These are phyloP conservation scores for Momotus momota DNA, from an alignment of 2,797 vertebrate genomes.

Conservation along the genomic window DNA sequence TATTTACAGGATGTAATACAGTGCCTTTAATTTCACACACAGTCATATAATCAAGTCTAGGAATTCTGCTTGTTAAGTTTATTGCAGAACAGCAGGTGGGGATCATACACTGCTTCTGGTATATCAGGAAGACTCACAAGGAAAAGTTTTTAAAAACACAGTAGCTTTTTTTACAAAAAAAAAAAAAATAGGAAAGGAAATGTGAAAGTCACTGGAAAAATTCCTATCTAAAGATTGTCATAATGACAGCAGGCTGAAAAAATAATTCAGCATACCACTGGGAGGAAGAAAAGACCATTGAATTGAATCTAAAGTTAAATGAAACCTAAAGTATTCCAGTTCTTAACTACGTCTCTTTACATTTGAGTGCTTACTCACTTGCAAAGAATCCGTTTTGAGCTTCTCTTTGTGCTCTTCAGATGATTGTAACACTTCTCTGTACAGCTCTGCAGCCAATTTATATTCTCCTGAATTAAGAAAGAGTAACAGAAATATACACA, in stretches of 20 bases:
- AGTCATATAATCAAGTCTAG: neutral
- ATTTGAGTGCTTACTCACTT: slow-evolving; percentile 80
- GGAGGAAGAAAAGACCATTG: neutral
- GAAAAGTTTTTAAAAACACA: neutral
- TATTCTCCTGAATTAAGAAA: slow-evolving; percentile 85
- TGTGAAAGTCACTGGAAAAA: neutral
- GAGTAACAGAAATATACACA: neutral
- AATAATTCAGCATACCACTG: neutral
- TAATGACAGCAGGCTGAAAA: neutral
- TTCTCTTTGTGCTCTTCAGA: slow-evolving; percentile 97
- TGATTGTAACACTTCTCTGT: slow-evolving; percentile 96
- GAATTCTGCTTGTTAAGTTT: neutral
- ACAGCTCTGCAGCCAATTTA: slow-evolving; percentile 87
- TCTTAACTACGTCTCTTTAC: neutral
- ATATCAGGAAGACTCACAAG: neutral
- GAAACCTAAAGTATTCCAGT: slow-evolving; percentile 14
- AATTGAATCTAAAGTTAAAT: neutral
- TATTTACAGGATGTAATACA: neutral
- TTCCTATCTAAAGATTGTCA: neutral
- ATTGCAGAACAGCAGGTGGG: slow-evolving; percentile 57
- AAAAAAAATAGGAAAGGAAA: neutral
- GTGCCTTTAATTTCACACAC: neutral
- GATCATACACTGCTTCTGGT: neutral
- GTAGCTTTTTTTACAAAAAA: neutral
- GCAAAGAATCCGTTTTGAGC: slow-evolving; percentile 97